phyloP scores from a whole-genome alignment of 1,140 invertebrate species.

The Acromyrmex heyeri region DNA sequence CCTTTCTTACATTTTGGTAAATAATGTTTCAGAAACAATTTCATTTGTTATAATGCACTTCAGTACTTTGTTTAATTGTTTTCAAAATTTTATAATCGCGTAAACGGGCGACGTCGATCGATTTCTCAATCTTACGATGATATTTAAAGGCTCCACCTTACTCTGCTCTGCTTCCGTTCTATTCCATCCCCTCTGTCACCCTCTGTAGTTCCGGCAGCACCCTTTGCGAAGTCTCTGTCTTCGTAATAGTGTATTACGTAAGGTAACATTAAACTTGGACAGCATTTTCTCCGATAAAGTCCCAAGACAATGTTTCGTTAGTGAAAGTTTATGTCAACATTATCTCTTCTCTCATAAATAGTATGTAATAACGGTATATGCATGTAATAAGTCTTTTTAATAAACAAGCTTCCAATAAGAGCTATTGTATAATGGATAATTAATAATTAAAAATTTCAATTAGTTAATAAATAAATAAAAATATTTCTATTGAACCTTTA shows the following conservation, averaged over 20 bases:
- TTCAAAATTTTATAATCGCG: slow-evolving; percentile 3
- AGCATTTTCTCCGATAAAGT: slow-evolving; percentile 27
- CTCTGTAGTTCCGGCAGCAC: not conserved
- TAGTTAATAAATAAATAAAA: not conserved
- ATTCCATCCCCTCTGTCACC: not conserved
- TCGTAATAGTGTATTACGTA: slow-evolving; percentile 36
- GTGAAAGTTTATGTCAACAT: slow-evolving; percentile 40
- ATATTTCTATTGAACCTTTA: not conserved
- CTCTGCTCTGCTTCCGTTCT: slow-evolving; percentile 38
- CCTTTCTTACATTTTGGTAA: not conserved
- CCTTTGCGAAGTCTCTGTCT: slow-evolving; percentile 40
- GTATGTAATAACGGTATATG: slow-evolving; percentile 5
- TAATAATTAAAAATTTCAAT: not conserved
- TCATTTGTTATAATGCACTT: not conserved
- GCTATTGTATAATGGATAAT: not conserved
- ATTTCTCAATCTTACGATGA: slow-evolving; percentile 56
- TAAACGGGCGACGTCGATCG: slow-evolving; percentile 33
- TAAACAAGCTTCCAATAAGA: not conserved
- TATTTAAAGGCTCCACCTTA: slow-evolving; percentile 63
- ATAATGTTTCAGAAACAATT: not conserved
- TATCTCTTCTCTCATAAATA: slow-evolving; percentile 43
- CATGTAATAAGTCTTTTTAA: slow-evolving; percentile 1
- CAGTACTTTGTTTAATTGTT: not conserved
- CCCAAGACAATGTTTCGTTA: slow-evolving; percentile 9
- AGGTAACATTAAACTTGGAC: slow-evolving; percentile 50